Conservation (phyloP, 2,797 vertebrate genomes). For the Aselliscus stoliczkanus region DNA sequence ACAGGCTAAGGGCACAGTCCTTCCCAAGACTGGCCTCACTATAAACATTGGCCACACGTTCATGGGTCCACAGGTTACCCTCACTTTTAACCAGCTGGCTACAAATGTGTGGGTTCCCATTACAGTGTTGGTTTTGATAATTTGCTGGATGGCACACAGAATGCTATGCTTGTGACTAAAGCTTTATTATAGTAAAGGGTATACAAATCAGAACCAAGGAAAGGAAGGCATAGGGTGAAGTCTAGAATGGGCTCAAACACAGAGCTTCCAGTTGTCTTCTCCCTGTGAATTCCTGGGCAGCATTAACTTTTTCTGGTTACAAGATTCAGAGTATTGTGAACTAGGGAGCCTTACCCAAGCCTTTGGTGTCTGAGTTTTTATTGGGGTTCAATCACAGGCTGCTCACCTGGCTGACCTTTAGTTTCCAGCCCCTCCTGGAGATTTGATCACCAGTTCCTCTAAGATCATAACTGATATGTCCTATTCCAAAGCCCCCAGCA, state of each 20-base stretch:
- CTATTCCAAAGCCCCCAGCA: background rate
- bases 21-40: background rate
- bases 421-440: background rate
- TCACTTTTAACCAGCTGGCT: background rate
- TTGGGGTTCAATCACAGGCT: background rate
- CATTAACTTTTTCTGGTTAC: background rate
- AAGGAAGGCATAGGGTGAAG: background rate
- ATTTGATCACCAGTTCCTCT: background rate
- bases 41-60: background rate
- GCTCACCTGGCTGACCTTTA: background rate
- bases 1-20: background rate
- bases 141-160: background rate
- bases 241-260: background rate
- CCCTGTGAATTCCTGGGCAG: background rate
- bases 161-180: background rate
- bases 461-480: background rate
- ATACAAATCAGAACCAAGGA: background rate
- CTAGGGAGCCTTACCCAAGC: background rate
- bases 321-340: background rate
- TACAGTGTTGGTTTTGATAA: background rate
- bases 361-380: background rate
- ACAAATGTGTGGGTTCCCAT: background rate
- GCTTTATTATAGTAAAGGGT: background rate
- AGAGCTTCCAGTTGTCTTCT: background rate
- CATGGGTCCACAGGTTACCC: background rate